Conservation (phyloP, 2,113 vertebrate species). For the Cebidichthys violaceus region DNA sequence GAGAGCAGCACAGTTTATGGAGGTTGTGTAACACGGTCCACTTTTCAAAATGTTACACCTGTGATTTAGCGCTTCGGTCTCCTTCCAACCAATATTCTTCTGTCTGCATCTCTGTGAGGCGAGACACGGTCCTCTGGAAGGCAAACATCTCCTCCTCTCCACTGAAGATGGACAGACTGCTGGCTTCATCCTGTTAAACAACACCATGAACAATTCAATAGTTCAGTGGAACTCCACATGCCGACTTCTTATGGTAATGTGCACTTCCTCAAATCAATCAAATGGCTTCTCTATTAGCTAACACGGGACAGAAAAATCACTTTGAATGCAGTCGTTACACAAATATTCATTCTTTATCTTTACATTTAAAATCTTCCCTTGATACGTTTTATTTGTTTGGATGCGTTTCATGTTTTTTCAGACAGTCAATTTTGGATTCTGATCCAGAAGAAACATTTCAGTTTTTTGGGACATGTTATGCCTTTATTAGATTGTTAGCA, state of each 20-base stretch:
- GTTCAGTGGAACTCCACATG: background rate
- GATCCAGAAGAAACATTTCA: background rate
- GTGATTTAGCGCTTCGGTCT: conserved; percentile 83
- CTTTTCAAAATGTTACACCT: conserved; percentile 24
- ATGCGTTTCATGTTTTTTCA: background rate
- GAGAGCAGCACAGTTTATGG: conserved; percentile 10
- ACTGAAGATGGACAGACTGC: conserved; percentile 93
- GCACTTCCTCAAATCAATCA: background rate
- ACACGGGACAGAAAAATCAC: background rate
- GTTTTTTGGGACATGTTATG: background rate
- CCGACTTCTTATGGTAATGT: background rate
- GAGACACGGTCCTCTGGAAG: conserved; percentile 94
- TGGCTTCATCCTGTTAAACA: conserved; percentile 86
- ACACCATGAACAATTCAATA: too few species aligned
- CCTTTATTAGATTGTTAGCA: background rate
- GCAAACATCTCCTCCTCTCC: conserved; percentile 96
- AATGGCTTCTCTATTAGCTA: background rate
- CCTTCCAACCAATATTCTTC: conserved; percentile 95
- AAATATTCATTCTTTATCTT: background rate
- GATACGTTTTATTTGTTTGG: background rate
- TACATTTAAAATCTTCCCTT: background rate
- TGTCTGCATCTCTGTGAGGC: conserved; percentile 98
- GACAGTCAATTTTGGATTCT: background rate
- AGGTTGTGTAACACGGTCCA: conserved; percentile 19
- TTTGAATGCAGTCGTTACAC: background rate